phyloP scores from a whole-genome alignment of 92 coral and sea anemone genomes.

The Porites rus region DNA sequence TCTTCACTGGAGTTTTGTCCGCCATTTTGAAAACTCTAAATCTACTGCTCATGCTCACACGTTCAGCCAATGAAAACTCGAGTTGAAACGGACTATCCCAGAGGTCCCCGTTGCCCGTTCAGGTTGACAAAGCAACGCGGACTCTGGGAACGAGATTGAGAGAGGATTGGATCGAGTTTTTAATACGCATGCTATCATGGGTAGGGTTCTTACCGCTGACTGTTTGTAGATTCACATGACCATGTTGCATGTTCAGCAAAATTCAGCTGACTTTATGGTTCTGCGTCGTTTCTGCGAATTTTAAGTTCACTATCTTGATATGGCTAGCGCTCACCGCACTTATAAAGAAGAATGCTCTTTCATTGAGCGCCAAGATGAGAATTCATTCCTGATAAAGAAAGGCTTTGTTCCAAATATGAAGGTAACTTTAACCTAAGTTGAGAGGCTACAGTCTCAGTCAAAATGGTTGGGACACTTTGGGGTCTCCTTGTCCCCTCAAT shows the following conservation, averaged over 20 bases:
- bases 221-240: neutral
- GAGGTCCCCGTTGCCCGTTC: too few species aligned
- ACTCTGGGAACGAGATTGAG: too few species aligned
- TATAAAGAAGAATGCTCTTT: conserved; percentile 90
- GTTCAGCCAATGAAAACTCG: too few species aligned
- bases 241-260: neutral
- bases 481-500: too few species aligned
- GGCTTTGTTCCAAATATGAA: conserved; percentile 98
- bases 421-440: conserved; percentile 50
- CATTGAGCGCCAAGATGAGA: conserved; percentile 79
- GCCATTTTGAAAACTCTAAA: neutral
- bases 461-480: too few species aligned
- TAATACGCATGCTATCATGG: conserved; percentile 1
- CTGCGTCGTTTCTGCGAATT: neutral
- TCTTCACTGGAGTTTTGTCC: conserved; percentile 12
- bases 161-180: conserved; percentile 27
- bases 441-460: too few species aligned
- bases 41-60: too few species aligned
- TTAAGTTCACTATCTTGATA: neutral
- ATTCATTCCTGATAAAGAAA: conserved; percentile 87
- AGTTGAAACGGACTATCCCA: too few species aligned
- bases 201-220: neutral
- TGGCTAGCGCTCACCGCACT: conserved; percentile 65
- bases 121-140: too few species aligned
- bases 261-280: neutral